Evolutionary conservation across 2,797 vertebrate species (phyloP), one percentile per base, ranked within the genome.

Genomic region (Podarcis lilfordi): DNA sequence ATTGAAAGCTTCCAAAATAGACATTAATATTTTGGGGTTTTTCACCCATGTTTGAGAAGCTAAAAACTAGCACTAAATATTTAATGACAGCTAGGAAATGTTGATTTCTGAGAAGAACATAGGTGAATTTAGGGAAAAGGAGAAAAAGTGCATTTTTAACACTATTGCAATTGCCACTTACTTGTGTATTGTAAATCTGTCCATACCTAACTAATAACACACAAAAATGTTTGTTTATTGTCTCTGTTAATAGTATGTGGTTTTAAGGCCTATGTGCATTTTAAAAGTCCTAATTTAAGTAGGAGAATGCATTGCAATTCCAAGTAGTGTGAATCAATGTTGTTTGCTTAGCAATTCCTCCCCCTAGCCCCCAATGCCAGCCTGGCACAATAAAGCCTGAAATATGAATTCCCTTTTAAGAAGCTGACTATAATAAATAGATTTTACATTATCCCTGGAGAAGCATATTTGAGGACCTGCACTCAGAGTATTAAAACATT

Each of bases 61-160:
- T 71, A 17, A 29, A 35, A 61, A 29, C 2, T 8, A 1, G 32
- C 35, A 85, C 69, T 35, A 59, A 3, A 11, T 50, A 75, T 37
- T 2, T 0, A 61, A 83, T 2, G 83, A 32, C 76, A 77, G 64
- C 17, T 76, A 77, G 77, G 29, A 68, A 78, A 68, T 0, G 61
- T 2, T 1, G 0, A 25, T 61, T 71, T 79, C 27, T 79, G 27
- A 64, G 27, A 76, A 61, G 81, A 87, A 9, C 64, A 84, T 55
- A 77, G 2, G 13, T 91, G 29, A 78, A 59, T 71, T 45, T 86
- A 87, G 85, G 66, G 61, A 80, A 81, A 83, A 74, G 35, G 83
- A 75, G 59, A 32, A 66, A 74, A 84, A 7, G 10, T 40, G 86
- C 69, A 81, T 89, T 89, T 82, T 37, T 68, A 50, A 75, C 32